phyloP scores from a whole-genome alignment of 1,140 invertebrate genomes.

The Arion vulgaris region DNA sequence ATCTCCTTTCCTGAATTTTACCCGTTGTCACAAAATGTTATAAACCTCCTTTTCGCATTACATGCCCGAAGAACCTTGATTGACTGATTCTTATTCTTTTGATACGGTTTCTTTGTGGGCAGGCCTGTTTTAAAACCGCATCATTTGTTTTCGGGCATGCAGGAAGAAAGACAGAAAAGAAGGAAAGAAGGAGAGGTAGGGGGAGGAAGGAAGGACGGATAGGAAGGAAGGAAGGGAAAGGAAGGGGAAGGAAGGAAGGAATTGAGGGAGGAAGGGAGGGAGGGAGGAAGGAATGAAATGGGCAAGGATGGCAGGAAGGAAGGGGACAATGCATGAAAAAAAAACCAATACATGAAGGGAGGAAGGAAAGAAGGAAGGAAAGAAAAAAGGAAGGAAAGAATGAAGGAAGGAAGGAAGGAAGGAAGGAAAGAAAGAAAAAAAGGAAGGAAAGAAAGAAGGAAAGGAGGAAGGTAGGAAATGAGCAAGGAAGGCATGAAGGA shows the following conservation, averaged over 20 bases:
- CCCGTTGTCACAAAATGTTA: no score
- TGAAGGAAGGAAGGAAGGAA: constrained; percentile 36
- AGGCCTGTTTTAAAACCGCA: no score
- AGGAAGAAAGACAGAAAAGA: not conserved
- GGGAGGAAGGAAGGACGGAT: not conserved
- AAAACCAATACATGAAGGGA: constrained; percentile 29
- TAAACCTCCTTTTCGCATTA: no score
- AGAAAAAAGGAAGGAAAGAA: constrained; percentile 41
- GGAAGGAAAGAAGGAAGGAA: not conserved
- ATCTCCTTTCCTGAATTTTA: no score
- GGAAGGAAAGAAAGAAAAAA: not conserved
- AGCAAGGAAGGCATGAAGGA: not conserved
- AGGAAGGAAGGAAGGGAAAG: not conserved
- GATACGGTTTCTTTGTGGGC: no score
- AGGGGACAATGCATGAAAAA: constrained; percentile 39
- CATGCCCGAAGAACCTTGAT: no score
- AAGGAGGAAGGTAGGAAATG: not conserved
- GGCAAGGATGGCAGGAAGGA: constrained; percentile 24
- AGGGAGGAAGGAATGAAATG: not conserved
- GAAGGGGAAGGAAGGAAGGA: not conserved
- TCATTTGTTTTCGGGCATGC: no score
- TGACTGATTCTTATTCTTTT: no score
- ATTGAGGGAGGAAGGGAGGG: not conserved
- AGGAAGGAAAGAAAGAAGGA: not conserved
- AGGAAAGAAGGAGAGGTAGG: not conserved